Evolutionary conservation across 2,888 invertebrate genomes (phyloP), one percentile per base, ranked within the genome.

Genomic region (Flexamia atlantica): DNA sequence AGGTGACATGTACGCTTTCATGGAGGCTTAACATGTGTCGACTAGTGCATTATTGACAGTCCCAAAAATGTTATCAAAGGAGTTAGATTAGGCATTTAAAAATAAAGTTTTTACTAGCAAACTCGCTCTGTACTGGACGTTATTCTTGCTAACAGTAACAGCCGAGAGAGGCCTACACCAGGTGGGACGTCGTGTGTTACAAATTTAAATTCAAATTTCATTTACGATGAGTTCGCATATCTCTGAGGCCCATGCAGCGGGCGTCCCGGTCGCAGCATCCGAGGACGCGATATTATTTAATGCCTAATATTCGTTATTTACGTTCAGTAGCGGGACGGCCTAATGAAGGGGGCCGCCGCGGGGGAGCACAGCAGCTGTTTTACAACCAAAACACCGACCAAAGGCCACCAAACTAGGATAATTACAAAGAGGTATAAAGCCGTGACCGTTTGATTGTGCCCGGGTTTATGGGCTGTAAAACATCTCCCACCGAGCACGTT

Each of bases 401-500:
- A 79, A 79, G 79, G 57, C 79, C 79, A 79, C 79, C 79, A 79
- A 79, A 79, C 79, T 79, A 57, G 79, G 53, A 79, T 79, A 79
- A 79, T 79, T 79, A 79, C 79, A 79, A 79, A 79, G 79, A 79
- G 79, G 57, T 30, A 57, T 53, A 79, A 79, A 76, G 76, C 76
- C 76, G 76, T 76, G 74, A 36, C 72, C 50, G 53, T 79, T 79
- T 79, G 79, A 79, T 79, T 79, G 79, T 20, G 32, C 32, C 4
- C 64, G 50, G 53, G 50, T 79, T 79, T 79, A 79, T 79, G 79
- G 57, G 32, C 79, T 25, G 4, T 79, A 79, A 79, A 79, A 28
- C 57, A 76, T 76, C 74, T 46, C 46, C 74, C 57, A 28, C 79
- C 32, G 79, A 57, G 32, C 28, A 79, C 79, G 79, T 79, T 79